Evolutionary conservation across 1,140 invertebrate species (phyloP).

Genomic region (Tetramorium parvispinum): DNA sequence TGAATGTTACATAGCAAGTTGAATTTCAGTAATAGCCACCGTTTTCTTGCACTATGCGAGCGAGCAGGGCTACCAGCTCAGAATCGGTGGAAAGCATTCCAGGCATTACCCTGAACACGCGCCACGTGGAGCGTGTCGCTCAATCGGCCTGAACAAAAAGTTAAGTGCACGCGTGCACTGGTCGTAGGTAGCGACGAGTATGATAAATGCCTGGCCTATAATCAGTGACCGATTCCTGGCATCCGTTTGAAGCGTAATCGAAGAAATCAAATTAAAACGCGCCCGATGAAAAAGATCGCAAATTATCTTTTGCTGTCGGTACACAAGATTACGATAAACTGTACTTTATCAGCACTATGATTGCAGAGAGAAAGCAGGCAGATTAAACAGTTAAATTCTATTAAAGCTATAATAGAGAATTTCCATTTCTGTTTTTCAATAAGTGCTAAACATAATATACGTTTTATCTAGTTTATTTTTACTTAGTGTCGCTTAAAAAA

Average conservation of each 20-base stretch:
- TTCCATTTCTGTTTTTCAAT: neutral
- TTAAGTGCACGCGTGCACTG: slow-evolving; percentile 60
- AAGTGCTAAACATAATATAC: neutral
- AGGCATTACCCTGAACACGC: slow-evolving; percentile 70
- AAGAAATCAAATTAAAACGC: slow-evolving; percentile 38
- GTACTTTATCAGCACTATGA: slow-evolving; percentile 6
- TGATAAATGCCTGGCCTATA: slow-evolving; percentile 41
- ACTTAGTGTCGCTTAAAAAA: neutral
- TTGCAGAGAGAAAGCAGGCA: slow-evolving; percentile 15
- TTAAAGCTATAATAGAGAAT: neutral
- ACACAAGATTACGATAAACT: slow-evolving; percentile 8
- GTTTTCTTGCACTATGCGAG: slow-evolving; percentile 56
- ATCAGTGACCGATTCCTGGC: slow-evolving; percentile 25
- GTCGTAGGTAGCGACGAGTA: slow-evolving; percentile 48
- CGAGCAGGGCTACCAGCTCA: slow-evolving; percentile 25
- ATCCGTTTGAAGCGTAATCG: neutral
- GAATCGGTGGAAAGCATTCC: slow-evolving; percentile 71
- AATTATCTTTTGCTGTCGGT: slow-evolving; percentile 32
- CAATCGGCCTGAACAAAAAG: slow-evolving; percentile 68
- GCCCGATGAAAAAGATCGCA: neutral
- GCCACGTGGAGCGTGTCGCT: slow-evolving; percentile 75
- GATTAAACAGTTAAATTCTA: neutral
- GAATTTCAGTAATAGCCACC: slow-evolving; percentile 60
- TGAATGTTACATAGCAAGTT: slow-evolving; percentile 57
- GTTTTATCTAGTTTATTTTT: neutral